A percentile compares a stretch with the other conserved stretches of the same genome.
Evolutionary conservation across 2,888 invertebrate species (phyloP).

Genomic region (Carterocephalus palaemon): DNA sequence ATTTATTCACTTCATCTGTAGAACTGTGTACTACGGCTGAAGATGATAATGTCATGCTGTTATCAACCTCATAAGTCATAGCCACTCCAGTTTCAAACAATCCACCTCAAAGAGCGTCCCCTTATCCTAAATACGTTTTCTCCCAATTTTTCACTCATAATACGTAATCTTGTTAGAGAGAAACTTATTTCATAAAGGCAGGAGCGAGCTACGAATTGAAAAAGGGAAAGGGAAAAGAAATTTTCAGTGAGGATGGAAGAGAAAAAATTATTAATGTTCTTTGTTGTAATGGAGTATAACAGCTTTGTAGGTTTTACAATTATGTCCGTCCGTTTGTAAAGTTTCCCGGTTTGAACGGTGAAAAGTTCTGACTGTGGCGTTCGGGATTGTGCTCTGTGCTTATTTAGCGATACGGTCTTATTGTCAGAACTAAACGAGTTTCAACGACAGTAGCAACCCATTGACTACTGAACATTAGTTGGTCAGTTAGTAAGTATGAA

Average conservation of each 20-base stretch:
- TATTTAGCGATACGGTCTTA: too few species aligned
- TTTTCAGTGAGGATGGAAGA: slow-evolving; percentile 30
- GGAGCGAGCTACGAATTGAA: slow-evolving; percentile 59
- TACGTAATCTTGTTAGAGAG: slow-evolving; percentile 71
- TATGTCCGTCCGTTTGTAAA: slow-evolving; percentile 24
- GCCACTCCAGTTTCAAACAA: slow-evolving; percentile 15
- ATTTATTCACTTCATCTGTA: too few species aligned
- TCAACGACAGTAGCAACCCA: too few species aligned
- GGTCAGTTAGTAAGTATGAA: too few species aligned
- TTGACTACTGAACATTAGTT: too few species aligned
- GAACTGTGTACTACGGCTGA: too few species aligned
- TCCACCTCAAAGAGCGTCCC: slow-evolving; percentile 22
- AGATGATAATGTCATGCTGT: too few species aligned
- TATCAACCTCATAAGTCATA: too few species aligned
- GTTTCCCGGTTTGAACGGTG: too few species aligned
- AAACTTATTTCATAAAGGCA: slow-evolving; percentile 74
- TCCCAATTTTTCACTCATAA: slow-evolving; percentile 70
- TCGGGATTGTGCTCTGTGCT: too few species aligned
- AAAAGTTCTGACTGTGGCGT: too few species aligned
- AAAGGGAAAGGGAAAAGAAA: slow-evolving; percentile 39
- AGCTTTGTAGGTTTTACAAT: slow-evolving; percentile 58
- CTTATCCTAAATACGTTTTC: slow-evolving; percentile 65
- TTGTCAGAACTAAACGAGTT: too few species aligned
- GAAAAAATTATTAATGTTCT: slow-evolving; percentile 54
- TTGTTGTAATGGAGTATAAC: slow-evolving; percentile 55